These are phyloP conservation scores for Heliconius melpomene DNA, from an alignment of 1,140 invertebrate species.

Conservation along the genomic window DNA sequence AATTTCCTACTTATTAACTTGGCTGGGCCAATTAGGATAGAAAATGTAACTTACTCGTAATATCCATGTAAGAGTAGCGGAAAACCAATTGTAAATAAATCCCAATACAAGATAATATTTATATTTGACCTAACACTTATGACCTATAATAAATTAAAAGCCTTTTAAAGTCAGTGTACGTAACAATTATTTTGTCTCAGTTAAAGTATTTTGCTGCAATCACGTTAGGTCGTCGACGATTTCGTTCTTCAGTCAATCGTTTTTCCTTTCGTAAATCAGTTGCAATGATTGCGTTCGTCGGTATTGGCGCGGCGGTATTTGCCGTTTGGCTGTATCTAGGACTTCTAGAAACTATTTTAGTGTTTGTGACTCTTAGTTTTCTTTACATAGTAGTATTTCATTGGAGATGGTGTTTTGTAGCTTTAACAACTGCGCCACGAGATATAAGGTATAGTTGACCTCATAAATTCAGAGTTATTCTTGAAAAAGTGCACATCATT, in stretches of 20 bases:
- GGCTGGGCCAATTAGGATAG: background rate
- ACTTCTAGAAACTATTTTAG: slow-evolving; percentile 52
- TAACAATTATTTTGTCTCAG: background rate
- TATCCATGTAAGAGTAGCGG: background rate
- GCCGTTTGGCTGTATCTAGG: slow-evolving; percentile 60
- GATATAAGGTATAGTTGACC: slow-evolving; percentile 83
- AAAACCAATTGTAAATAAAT: background rate
- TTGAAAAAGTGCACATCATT: slow-evolving; percentile 9
- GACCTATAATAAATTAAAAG: background rate
- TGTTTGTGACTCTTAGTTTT: slow-evolving; percentile 46
- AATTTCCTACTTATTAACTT: background rate
- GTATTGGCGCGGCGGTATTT: slow-evolving; percentile 49
- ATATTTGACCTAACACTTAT: background rate
- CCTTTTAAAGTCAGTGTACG: background rate
- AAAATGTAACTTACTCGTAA: background rate
- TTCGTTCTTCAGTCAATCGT: slow-evolving; percentile 60
- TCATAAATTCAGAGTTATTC: background rate
- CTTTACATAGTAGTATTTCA: slow-evolving; percentile 60
- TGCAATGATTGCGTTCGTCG: slow-evolving; percentile 50
- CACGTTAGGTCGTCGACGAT: slow-evolving; percentile 51
- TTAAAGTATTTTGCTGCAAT: slow-evolving; percentile 39
- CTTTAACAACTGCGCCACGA: slow-evolving; percentile 85
- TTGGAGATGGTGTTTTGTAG: slow-evolving; percentile 87
- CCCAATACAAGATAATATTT: background rate
- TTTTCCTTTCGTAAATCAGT: slow-evolving; percentile 64